phyloP scores from a whole-genome alignment of 2,888 invertebrate genomes.

The Asteroscopus sphinx region DNA sequence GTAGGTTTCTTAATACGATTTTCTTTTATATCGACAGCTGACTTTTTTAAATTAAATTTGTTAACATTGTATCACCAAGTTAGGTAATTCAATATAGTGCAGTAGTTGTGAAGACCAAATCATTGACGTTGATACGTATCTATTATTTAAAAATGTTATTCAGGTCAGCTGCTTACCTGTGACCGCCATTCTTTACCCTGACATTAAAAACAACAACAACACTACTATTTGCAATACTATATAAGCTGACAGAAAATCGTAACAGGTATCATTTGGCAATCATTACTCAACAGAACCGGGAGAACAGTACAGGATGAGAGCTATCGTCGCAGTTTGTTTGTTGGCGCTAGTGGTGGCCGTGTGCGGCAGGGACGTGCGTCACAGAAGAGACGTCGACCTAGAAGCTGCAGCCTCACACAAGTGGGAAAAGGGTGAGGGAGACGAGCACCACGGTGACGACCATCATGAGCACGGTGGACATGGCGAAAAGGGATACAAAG shows the following conservation, averaged over 20 bases:
- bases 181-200: constrained; percentile 84
- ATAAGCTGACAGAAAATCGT: constrained; percentile 81
- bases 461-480: constrained; percentile 91
- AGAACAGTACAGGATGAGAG: constrained; percentile 77
- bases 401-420: constrained; percentile 85
- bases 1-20: not conserved
- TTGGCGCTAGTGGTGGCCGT: constrained; percentile 80
- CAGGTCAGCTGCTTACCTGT: constrained; percentile 78
- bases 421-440: constrained; percentile 90
- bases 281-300: constrained; percentile 77
- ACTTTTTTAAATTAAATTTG: constrained; percentile 24
- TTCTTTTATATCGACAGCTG: constrained; percentile 1
- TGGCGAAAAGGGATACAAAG: constrained; percentile 92
- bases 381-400: constrained; percentile 84
- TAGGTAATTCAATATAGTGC: constrained; percentile 14
- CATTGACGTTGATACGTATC: constrained; percentile 46
- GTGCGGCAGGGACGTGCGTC: constrained; percentile 85
- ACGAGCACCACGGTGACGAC: constrained; percentile 91
- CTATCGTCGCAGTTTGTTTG: constrained; percentile 75
- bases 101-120: constrained; percentile 31
- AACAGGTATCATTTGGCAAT: constrained; percentile 86
- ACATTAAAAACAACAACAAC: constrained; percentile 79
- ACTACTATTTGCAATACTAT: constrained; percentile 86
- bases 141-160: constrained; percentile 71
- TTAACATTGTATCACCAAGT: constrained; percentile 17